Evolutionary conservation across 2,113 vertebrate species (phyloP), one percentile per base, ranked within the genome.

Genomic region (Hypocryptadius cinnamomeus): DNA sequence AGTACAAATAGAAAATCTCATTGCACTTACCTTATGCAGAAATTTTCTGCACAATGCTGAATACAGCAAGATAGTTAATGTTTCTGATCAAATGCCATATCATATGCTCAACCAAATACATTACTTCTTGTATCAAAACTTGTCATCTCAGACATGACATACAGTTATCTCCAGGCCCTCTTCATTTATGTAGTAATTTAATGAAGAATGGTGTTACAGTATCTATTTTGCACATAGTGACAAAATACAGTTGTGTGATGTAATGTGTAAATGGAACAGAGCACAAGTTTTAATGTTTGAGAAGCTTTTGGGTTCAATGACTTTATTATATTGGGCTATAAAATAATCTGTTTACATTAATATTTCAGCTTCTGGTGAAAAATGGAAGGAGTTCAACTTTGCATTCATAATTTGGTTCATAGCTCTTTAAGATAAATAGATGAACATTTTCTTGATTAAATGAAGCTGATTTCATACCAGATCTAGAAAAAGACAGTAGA

Each of bases 1-100:
- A 92, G 87, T 91, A 78, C 89, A 89, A 85, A 93, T 93, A 91
- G 93, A 87, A 93, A 94, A 90, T 87, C 57, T 90, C 25, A 79
- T 92, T 70, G 12, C 10, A 25, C 28, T 81, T 93, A 47, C 13
- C 39, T 65, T 33, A 47, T 68, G 88, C 80, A 77, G 79, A 40
- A 81, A 24, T 59, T 87, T 90, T 89, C 84, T 96, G 87, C 68
- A 8, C 40, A 27, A 3, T 53, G 54, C 37, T 82, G 39, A 83
- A 64, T 94, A 42, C 44, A 85, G 40, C 63, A 74, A 39, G 30
- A 65, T 48, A 88, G 69, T 94, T 96, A 92, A 90, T 90, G 83
- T 81, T 94, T 92, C 94, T 95, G 92, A 94, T 94, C 86, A 73
- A 89, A 85, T 79, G 25, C 51, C 83, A 77, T 87, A 15, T 79